These are phyloP conservation scores for Torymus auratus DNA, from an alignment of 2,888 invertebrate genomes.

Conservation along the genomic window DNA sequence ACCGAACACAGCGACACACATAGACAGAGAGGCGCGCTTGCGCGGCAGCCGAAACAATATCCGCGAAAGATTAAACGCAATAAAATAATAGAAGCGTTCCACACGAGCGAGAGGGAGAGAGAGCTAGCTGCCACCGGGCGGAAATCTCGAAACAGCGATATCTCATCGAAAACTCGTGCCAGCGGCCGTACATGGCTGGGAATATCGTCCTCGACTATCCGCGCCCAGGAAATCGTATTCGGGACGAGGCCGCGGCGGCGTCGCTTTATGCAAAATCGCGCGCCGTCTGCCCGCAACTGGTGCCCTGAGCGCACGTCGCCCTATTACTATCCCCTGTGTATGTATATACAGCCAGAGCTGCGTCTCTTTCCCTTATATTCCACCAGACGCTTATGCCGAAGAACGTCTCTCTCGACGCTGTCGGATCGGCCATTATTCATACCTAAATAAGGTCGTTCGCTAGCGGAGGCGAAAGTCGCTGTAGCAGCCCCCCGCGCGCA, in stretches of 20 bases:
- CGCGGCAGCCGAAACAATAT: background rate
- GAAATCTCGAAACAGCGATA: slow-evolving; percentile 25
- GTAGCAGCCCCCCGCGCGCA: background rate
- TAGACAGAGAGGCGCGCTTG: too few species aligned
- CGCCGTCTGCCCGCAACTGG: slow-evolving; percentile 35
- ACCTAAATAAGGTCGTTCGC: slow-evolving; percentile 14
- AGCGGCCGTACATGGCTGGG: background rate
- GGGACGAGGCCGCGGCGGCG: background rate
- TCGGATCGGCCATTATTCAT: slow-evolving; percentile 35
- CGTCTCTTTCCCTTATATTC: too few species aligned
- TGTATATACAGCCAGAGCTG: too few species aligned
- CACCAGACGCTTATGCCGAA: too few species aligned
- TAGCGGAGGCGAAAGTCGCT: background rate
- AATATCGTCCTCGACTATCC: background rate
- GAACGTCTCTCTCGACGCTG: background rate
- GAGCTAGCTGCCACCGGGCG: too few species aligned
- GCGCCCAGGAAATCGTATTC: slow-evolving; percentile 6
- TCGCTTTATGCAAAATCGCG: slow-evolving; percentile 46
- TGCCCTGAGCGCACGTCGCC: background rate
- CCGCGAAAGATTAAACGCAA: background rate
- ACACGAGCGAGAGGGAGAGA: background rate
- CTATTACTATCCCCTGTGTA: background rate
- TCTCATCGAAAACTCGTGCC: slow-evolving; percentile 12
- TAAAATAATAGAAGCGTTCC: too few species aligned
- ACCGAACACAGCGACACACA: too few species aligned